Evolutionary conservation across 2,113 vertebrate genomes (phyloP).

Genomic region (Phainopepla nitens): DNA sequence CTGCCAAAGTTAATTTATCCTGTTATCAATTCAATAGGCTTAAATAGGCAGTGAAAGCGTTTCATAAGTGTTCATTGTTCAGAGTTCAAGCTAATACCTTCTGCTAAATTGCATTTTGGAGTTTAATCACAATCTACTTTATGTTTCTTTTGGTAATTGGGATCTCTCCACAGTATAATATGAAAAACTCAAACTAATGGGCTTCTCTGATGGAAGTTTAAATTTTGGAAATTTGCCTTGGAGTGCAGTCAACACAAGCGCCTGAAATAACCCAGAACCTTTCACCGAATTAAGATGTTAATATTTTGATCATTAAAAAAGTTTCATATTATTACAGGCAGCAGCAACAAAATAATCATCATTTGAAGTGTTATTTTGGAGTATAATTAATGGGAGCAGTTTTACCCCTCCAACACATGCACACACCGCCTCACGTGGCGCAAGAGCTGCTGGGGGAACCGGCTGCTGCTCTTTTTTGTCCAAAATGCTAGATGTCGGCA

Average conservation of each 20-base stretch:
- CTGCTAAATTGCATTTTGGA: constrained; percentile 64
- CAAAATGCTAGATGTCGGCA: background rate
- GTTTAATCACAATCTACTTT: constrained; percentile 63
- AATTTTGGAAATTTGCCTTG: constrained; percentile 19
- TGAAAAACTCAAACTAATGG: constrained; percentile 10
- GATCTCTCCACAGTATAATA: constrained; percentile 25
- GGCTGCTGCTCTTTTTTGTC: constrained; percentile 1
- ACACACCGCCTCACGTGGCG: background rate
- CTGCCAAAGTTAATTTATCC: constrained; percentile 61
- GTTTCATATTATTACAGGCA: background rate
- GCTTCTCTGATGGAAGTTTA: background rate
- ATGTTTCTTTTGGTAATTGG: constrained; percentile 59
- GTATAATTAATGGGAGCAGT: background rate
- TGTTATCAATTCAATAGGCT: constrained; percentile 66
- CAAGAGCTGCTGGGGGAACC: background rate
- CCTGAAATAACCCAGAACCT: background rate
- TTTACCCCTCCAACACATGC: background rate
- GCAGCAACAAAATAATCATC: background rate
- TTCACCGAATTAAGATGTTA: background rate
- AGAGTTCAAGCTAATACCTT: constrained; percentile 60
- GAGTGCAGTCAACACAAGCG: background rate
- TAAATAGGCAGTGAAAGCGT: constrained; percentile 51
- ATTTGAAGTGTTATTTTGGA: background rate
- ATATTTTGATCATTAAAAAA: background rate
- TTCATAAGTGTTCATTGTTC: constrained; percentile 62